Evolutionary conservation across 2,113 vertebrate species (phyloP), one percentile per base, ranked within the genome.

Genomic region (Mustela nigripes): DNA sequence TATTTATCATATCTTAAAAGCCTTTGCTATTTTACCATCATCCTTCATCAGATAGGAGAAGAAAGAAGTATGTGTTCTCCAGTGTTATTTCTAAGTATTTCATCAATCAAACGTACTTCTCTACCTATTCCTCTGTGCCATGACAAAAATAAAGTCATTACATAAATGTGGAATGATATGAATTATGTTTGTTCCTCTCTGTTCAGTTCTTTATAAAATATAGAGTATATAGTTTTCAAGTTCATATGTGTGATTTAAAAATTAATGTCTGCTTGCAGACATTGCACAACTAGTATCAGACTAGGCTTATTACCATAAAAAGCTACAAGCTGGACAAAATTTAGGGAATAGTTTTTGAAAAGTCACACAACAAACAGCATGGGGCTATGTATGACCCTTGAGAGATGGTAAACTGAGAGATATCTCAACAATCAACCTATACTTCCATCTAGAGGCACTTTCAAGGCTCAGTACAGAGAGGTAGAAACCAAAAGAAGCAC

Each of bases 101-200:
- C 63, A 74, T n/a, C 60, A 56, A 81, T 56, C 56, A 78, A 91
- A 92, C 4, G 16, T 39, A 42, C 56, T 78, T 83, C 50, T 91
- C 65, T 62, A 67, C 36, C n/a, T 81, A 81, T 63, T 87, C 36
- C 26, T 73, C 42, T 91, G 53, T 22, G 1, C 33, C 73, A 45
- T 48, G 45, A 88, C 76, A 91, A 92, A 94, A 96, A 89, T 48
- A 80, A 89, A 97, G 50, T 33, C 24, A 36, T 85, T 69, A 85
- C 21, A 39, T 39, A 89, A 89, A 91, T 88, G 45, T 31, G 89
- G 78, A 90, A 94, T 1, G 0, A 42, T 56, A 50, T 78, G 45
- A 94, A 92, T 96, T 83, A 56, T 85, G 16, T 69, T 48, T 92
- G 48, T 42, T 92, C 24, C 69, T 74, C n/a, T 87, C 95, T 33